Conservation (phyloP, 2,797 vertebrate genomes). For the Sebastes steindachneri region DNA sequence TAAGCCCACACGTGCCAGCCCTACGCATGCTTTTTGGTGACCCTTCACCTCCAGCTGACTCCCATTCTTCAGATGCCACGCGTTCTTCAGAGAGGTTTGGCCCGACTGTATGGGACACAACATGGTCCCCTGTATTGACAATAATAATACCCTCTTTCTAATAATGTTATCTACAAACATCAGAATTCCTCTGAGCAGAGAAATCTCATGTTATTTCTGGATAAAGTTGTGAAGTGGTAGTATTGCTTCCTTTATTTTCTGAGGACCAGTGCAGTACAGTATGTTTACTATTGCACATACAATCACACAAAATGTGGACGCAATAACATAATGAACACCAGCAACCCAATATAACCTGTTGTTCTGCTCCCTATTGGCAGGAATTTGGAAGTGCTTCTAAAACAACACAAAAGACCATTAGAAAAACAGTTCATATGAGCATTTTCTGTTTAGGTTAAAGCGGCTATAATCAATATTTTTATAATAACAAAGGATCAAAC, state of each 20-base stretch:
- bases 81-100: constrained; percentile 61
- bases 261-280: not conserved
- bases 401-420: not conserved
- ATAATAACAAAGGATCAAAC: not conserved
- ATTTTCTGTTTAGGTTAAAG: not conserved
- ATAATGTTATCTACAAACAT: constrained; percentile 1
- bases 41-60: constrained; percentile 76
- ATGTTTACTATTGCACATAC: not conserved
- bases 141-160: not conserved
- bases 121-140: constrained; percentile 10
- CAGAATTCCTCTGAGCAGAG: not conserved
- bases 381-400: no score
- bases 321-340: not conserved
- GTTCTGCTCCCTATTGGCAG: no score
- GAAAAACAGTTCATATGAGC: not conserved
- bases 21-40: constrained; percentile 62
- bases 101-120: constrained; percentile 35
- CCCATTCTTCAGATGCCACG: constrained; percentile 79
- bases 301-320: not conserved
- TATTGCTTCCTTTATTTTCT: not conserved
- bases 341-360: no score
- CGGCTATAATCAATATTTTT: not conserved
- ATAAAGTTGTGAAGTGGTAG: not conserved
- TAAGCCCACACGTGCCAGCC: constrained; percentile 71
- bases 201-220: not conserved